These are phyloP conservation scores for Rutpela maculata DNA, from an alignment of 2,888 invertebrate genomes.

Conservation along the genomic window DNA sequence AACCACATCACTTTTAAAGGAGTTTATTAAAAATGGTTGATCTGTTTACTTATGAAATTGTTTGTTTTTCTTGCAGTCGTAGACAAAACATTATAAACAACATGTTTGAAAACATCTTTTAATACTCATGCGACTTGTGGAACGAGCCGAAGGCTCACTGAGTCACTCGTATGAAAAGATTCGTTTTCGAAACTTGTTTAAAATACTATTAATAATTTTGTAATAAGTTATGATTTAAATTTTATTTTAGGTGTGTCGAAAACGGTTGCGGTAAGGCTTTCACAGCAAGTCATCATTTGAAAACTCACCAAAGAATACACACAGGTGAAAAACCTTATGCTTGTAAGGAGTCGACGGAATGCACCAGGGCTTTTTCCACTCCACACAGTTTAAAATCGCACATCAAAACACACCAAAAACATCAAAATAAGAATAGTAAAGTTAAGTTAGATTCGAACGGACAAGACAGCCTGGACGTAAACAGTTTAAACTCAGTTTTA, in stretches of 20 bases:
- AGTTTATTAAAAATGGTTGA: too few relatives aligned
- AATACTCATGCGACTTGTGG: too few relatives aligned
- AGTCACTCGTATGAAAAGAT: too few relatives aligned
- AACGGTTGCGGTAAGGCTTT: slow-evolving; percentile 94
- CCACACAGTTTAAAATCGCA: slow-evolving; percentile 90
- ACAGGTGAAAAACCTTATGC: slow-evolving; percentile 86
- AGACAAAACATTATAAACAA: too few relatives aligned
- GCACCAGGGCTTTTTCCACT: slow-evolving; percentile 87
- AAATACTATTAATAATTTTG: too few relatives aligned
- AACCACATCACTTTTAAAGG: too few relatives aligned
- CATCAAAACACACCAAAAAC: slow-evolving; percentile 82
- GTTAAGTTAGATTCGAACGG: slow-evolving; percentile 17
- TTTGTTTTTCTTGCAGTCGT: too few relatives aligned
- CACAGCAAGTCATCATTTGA: slow-evolving; percentile 94
- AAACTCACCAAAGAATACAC: slow-evolving; percentile 91
- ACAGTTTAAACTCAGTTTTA: slow-evolving; percentile 5
- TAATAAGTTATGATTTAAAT: background rate
- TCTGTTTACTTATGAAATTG: too few relatives aligned
- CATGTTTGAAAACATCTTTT: too few relatives aligned
- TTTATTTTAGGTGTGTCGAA: slow-evolving; percentile 81
- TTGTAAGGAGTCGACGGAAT: slow-evolving; percentile 80
- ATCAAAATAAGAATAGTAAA: slow-evolving; percentile 50
- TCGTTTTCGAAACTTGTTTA: too few relatives aligned
- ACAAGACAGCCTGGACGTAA: slow-evolving; percentile 11
- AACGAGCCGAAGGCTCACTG: too few relatives aligned